Conservation (phyloP, 2,888 invertebrate species). For the Rapana venosa region DNA sequence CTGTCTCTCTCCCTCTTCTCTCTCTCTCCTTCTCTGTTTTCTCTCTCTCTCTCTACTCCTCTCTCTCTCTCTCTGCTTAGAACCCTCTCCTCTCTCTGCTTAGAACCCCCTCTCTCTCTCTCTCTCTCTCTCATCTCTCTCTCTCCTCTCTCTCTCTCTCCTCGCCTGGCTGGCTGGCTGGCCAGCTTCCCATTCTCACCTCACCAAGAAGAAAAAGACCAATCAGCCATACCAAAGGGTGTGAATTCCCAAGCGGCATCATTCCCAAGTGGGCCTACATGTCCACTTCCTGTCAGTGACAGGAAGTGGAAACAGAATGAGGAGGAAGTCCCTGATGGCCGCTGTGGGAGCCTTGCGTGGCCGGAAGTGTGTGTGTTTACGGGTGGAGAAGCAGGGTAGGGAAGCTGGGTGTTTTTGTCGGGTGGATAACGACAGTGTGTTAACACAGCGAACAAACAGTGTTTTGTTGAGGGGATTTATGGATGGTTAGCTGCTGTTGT, state of each 20-base stretch:
- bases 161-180: not conserved
- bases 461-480: not conserved
- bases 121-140: too few species aligned
- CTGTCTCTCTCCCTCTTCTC: not conserved
- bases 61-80: not conserved
- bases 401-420: not conserved
- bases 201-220: not conserved
- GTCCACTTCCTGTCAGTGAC: not conserved
- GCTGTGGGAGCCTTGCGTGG: not conserved
- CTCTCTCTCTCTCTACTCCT: not conserved
- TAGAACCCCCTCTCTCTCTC: too few species aligned
- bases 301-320: not conserved
- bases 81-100: too few species aligned
- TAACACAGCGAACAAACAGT: not conserved
- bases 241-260: not conserved
- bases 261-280: not conserved
- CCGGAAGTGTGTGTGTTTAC: not conserved
- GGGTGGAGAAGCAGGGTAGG: not conserved
- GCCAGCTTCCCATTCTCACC: not conserved
- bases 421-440: not conserved
- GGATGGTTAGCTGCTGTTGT: not conserved
- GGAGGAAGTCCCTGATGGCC: not conserved
- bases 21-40: too few species aligned
- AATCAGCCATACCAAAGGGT: not conserved
- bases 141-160: too few species aligned